These are phyloP conservation scores for Pedetes capensis DNA, from an alignment of 2,113 vertebrate species.

Conservation along the genomic window DNA sequence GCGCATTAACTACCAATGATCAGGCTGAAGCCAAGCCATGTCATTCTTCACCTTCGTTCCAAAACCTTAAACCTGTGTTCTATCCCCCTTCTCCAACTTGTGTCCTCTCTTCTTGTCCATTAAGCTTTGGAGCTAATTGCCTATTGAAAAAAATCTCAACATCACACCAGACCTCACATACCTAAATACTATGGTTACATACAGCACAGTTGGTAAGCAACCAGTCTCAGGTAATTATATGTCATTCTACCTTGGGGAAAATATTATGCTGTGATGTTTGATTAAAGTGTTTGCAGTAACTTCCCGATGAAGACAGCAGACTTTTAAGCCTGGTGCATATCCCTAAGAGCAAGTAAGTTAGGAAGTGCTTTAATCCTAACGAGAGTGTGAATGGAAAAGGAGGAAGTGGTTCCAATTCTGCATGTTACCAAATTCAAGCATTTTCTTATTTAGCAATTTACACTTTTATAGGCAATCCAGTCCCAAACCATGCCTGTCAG, in stretches of 20 bases:
- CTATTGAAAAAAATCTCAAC: not conserved
- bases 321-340: not conserved
- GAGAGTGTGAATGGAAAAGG: fast-evolving
- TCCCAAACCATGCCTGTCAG: not conserved
- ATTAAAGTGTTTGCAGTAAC: not conserved
- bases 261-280: not conserved
- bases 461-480: not conserved
- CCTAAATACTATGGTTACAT: not conserved
- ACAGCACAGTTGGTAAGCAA: not conserved
- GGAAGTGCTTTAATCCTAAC: not conserved
- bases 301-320: not conserved
- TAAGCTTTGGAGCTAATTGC: not conserved
- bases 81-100: not conserved
- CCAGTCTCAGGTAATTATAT: not conserved
- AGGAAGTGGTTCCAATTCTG: not conserved
- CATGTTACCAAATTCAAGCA: not conserved
- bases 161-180: not conserved
- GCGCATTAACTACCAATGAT: not conserved
- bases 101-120: not conserved
- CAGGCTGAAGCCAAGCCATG: not conserved
- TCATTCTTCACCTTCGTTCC: not conserved
- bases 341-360: not conserved
- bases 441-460: not conserved
- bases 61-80: not conserved
- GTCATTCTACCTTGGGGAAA: not conserved